These are phyloP conservation scores for Liodrosophila aerea DNA, from an alignment of 2,888 invertebrate genomes.

Conservation along the genomic window DNA sequence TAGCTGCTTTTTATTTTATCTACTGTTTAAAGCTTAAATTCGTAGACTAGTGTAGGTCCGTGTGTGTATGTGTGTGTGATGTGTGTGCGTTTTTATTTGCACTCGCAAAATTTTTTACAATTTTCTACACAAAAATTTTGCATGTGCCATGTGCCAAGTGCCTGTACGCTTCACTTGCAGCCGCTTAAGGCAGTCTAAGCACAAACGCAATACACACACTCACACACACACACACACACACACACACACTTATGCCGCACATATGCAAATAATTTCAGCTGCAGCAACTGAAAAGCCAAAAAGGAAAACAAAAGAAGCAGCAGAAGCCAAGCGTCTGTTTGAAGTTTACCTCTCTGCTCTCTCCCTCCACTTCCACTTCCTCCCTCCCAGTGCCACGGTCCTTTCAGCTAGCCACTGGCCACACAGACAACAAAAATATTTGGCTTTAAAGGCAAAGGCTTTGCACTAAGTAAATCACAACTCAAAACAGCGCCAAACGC, in stretches of 20 bases:
- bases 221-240: slow-evolving; percentile 10
- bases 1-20: no score
- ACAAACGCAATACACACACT: slow-evolving; percentile 18
- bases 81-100: slow-evolving; percentile 45
- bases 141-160: slow-evolving; percentile 67
- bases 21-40: no score
- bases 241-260: slow-evolving; percentile 15
- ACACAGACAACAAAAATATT: slow-evolving; percentile 55
- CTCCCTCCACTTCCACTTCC: not conserved
- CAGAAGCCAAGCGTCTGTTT: slow-evolving; percentile 5
- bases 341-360: not conserved
- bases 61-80: slow-evolving; percentile 7
- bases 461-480: slow-evolving; percentile 56
- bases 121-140: slow-evolving; percentile 46
- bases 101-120: slow-evolving; percentile 48
- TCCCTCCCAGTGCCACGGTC: not conserved
- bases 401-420: slow-evolving; percentile 35
- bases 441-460: slow-evolving; percentile 61
- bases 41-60: slow-evolving; percentile 7
- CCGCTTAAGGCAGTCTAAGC: slow-evolving; percentile 51
- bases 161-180: slow-evolving; percentile 62
- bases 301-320: slow-evolving; percentile 19
- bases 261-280: slow-evolving; percentile 68
- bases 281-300: slow-evolving; percentile 64
- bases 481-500: slow-evolving; percentile 37